These are phyloP conservation scores for Nebria salina DNA, from an alignment of 2,888 invertebrate species.

Conservation along the genomic window DNA sequence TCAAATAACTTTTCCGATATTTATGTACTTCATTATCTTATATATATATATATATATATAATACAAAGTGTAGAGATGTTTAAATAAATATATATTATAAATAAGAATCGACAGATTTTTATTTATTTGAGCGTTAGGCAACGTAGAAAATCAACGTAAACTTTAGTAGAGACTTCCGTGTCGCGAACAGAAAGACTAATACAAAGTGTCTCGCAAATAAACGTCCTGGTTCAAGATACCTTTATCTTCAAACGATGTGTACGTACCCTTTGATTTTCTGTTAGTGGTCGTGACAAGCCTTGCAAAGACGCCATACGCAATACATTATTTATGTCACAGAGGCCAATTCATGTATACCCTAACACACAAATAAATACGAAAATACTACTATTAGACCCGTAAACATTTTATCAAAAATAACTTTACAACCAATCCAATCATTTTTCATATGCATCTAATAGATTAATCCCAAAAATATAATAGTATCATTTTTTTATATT, in stretches of 20 bases:
- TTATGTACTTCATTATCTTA: no score
- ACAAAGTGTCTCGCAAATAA: constrained; percentile 17
- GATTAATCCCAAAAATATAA: no score
- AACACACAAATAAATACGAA: background rate
- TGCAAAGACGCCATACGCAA: background rate
- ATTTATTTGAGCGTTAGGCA: background rate
- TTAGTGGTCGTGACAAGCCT: constrained; percentile 19
- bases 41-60: no score
- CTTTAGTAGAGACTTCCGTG: constrained; percentile 3
- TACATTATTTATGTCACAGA: constrained; percentile 17
- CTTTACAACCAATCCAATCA: no score
- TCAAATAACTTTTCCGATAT: background rate
- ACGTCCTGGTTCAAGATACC: constrained; percentile 9
- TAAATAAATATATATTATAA: no score
- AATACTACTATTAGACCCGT: background rate
- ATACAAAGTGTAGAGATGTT: no score
- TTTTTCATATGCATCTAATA: no score
- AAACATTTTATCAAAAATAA: no score
- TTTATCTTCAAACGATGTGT: constrained; percentile 41
- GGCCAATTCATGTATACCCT: background rate
- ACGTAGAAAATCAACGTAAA: background rate
- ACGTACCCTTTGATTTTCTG: constrained; percentile 28
- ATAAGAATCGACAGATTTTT: background rate
- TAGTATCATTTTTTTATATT: no score
- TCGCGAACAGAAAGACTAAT: background rate